phyloP scores from a whole-genome alignment of 2,113 vertebrate genomes.

The Crypturellus undulatus region DNA sequence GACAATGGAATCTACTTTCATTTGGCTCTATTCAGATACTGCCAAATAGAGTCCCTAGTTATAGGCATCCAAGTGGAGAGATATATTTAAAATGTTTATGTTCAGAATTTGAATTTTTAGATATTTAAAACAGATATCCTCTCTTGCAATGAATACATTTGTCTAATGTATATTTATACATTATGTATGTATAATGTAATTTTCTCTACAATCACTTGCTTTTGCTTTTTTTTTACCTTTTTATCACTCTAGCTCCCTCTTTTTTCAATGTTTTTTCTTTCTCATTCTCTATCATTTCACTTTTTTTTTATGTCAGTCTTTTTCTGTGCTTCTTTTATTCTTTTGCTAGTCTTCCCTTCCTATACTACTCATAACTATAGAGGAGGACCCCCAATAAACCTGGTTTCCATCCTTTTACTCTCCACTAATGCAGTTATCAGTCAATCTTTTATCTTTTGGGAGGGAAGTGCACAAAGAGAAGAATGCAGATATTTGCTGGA shows the following conservation, averaged over 20 bases:
- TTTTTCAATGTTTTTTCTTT: background rate
- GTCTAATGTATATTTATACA: background rate
- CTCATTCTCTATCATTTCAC: background rate
- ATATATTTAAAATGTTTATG: background rate
- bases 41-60: background rate
- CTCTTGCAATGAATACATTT: background rate
- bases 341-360: background rate
- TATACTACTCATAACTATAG: background rate
- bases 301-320: no score
- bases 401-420: background rate
- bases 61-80: background rate
- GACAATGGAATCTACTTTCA: constrained; percentile 19
- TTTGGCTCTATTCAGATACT: background rate
- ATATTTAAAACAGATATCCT: background rate
- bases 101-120: background rate
- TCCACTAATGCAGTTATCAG: background rate
- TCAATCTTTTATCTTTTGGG: background rate
- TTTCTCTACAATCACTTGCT: background rate
- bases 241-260: background rate
- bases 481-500: background rate
- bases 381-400: background rate
- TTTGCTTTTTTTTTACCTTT: background rate
- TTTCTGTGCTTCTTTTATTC: background rate
- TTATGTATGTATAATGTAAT: background rate
- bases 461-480: background rate